These are phyloP conservation scores for Coregonus suidteri DNA, from an alignment of 2,797 vertebrate genomes.

Conservation along the genomic window DNA sequence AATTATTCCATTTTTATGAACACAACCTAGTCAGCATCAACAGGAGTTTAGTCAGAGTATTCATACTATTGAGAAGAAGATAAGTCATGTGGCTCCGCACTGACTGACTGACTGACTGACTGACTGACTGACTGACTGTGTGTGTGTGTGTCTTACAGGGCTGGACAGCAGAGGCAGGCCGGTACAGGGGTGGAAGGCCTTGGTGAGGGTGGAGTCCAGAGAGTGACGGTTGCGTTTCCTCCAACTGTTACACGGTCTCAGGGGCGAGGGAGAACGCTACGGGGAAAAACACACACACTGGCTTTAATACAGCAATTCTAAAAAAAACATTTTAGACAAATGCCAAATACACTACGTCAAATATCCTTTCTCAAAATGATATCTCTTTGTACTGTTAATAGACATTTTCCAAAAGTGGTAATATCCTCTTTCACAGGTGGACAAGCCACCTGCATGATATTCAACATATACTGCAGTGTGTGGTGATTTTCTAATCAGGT, in stretches of 20 bases:
- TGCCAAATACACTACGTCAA: background rate
- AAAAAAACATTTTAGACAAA: background rate
- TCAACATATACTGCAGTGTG: background rate
- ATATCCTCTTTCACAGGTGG: background rate
- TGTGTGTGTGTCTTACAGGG: slow-evolving; percentile 81
- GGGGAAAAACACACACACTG: background rate
- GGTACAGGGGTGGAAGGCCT: slow-evolving; percentile 96
- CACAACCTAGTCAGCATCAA: slow-evolving; percentile 20
- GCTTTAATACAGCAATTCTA: background rate
- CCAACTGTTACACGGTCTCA: slow-evolving; percentile 87
- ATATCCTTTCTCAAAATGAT: background rate
- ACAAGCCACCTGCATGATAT: background rate
- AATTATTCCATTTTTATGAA: slow-evolving; percentile 11
- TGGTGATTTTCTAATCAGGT: background rate
- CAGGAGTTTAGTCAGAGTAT: slow-evolving; percentile 30
- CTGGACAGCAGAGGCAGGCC: slow-evolving; percentile 98
- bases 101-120: background rate
- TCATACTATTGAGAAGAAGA: slow-evolving; percentile 30
- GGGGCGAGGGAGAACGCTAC: slow-evolving; percentile 58
- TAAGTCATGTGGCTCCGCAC: slow-evolving; percentile 39
- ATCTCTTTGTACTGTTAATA: background rate
- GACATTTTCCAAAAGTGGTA: background rate
- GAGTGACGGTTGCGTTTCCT: slow-evolving; percentile 89
- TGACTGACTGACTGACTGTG: slow-evolving; percentile 8
- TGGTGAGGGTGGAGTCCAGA: slow-evolving; percentile 88